Evolutionary conservation across 2,113 vertebrate species (phyloP), one percentile per base, ranked within the genome.

Genomic region (Onychorhynchus coronatus): DNA sequence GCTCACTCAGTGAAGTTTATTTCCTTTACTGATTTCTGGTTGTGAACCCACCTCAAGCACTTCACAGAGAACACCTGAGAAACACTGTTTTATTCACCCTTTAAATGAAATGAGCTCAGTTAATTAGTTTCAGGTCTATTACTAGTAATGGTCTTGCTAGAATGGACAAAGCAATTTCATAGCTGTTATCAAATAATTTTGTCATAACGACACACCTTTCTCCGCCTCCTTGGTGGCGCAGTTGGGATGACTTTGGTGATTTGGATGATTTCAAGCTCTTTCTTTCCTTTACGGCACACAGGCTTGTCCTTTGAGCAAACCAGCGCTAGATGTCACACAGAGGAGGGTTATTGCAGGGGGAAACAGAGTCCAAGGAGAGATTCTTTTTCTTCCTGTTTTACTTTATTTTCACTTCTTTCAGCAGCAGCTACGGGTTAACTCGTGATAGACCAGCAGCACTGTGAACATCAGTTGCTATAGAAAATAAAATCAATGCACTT

Each of bases 321-420:
- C 28, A 24, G 96, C 97, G 91, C 97, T 98, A 98, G 98, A 85
- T 97, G 98, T 98, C 98, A 96, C 44, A 50, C 85, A 2, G 42
- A 95, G 94, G 85, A 97, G 79, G 82, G 25, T 21, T 80, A 55
- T 80, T 62, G 68, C n/a, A 5, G 28, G 31, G 20, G 22, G 21
- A 42, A 16, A 3, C 59, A 22, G 49, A 14, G n/a, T 37, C 33
- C 0, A 2, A 22, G 7, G 24, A 12, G 7, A 49, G 6, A 11
- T 8, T 33, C 13, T 24, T 10, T 20, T 28, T 14, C 19, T 18
- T 47, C 1, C 8, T 14, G 2, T 4, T 79, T n/a, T 15, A 4
- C 24, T 33, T 41, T 4, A 16, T 49, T 72, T 88, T 58, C 2
- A 1, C 1, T 5, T 33, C 37, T 78, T n/a, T 75, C 44, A 13